phyloP scores from a whole-genome alignment of 2,888 invertebrate species.

The Diploptera punctata region DNA sequence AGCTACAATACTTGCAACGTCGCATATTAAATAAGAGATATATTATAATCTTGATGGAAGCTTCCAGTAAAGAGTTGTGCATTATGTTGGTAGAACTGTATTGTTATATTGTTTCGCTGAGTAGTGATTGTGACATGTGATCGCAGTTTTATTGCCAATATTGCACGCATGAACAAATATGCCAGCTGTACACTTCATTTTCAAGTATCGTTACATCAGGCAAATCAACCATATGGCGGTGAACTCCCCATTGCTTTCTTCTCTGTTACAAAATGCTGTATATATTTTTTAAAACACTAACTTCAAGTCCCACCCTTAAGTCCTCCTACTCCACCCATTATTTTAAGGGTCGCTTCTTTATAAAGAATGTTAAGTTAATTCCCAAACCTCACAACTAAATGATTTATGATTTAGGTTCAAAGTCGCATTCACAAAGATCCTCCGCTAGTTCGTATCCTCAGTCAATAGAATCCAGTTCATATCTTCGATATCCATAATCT shows the following conservation, averaged over 20 bases:
- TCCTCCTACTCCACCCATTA: not conserved
- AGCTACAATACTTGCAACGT: too few relatives aligned
- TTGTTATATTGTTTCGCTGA: not conserved
- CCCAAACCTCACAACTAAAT: not conserved
- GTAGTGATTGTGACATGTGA: not conserved
- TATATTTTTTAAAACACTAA: not conserved
- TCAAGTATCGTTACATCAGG: not conserved
- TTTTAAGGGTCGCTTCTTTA: not conserved
- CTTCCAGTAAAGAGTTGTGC: too few relatives aligned
- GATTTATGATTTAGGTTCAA: not conserved
- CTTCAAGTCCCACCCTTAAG: not conserved
- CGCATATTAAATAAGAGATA: too few relatives aligned
- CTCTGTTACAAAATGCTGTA: not conserved
- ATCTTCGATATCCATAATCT: too few relatives aligned
- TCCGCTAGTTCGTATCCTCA: too few relatives aligned
- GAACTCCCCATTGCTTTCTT: not conserved
- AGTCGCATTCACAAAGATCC: too few relatives aligned
- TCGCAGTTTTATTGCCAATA: conserved; percentile 29
- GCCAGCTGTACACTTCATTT: not conserved
- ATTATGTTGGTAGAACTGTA: too few relatives aligned
- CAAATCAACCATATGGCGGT: not conserved
- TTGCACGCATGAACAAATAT: not conserved
- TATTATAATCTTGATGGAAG: too few relatives aligned
- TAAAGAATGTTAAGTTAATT: too few relatives aligned
- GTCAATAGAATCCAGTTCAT: too few relatives aligned